Evolutionary conservation across 2,113 vertebrate genomes (phyloP).

Genomic region (Meriones unguiculatus): DNA sequence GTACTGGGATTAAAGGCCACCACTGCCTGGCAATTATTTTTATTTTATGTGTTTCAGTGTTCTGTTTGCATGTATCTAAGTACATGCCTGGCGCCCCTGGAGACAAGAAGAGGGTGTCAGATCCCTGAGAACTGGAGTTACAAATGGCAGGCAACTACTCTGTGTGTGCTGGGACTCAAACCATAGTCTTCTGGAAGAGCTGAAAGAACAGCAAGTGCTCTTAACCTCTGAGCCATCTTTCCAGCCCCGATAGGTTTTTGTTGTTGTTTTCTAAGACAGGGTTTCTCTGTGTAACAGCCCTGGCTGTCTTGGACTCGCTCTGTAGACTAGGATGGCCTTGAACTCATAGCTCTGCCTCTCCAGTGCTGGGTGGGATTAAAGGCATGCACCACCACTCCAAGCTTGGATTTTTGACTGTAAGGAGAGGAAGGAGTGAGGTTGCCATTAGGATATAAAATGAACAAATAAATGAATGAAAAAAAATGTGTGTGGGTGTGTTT

Average conservation of each 20-base stretch:
- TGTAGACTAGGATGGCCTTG: no score
- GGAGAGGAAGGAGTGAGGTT: no score
- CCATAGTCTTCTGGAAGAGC: neutral
- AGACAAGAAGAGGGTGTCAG: neutral
- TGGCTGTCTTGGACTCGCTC: no score
- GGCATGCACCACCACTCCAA: no score
- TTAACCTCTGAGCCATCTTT: neutral
- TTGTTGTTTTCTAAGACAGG: no score
- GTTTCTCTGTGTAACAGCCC: no score
- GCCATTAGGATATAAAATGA: no score
- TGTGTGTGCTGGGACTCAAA: neutral
- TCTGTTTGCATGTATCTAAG: neutral
- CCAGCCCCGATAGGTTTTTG: neutral
- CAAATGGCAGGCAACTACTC: neutral
- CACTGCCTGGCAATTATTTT: neutral
- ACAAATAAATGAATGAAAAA: no score
- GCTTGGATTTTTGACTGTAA: no score
- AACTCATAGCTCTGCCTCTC: no score
- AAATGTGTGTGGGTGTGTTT: no score
- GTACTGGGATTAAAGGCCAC: neutral
- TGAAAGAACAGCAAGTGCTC: neutral
- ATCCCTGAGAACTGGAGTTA: neutral
- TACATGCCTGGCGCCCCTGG: neutral
- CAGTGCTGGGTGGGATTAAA: no score
- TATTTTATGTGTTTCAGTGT: neutral